Conservation (phyloP, 1,140 invertebrate species). For the Hermatobates lingyangjiaoensis region DNA sequence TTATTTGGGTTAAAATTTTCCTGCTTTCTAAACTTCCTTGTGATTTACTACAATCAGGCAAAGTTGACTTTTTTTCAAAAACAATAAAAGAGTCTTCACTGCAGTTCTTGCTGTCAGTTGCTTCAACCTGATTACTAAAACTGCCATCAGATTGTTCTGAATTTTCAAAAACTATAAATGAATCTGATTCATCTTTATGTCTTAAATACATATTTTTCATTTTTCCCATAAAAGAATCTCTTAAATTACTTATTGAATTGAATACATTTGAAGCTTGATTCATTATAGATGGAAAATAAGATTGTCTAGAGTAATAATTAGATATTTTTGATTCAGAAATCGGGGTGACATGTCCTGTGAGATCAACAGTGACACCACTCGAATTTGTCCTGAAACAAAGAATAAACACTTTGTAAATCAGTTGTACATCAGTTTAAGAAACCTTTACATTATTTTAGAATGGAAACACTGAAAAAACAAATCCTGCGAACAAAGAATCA, state of each 20-base stretch:
- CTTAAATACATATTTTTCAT: too few relatives aligned
- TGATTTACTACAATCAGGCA: too few relatives aligned
- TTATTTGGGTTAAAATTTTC: too few relatives aligned
- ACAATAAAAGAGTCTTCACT: background rate
- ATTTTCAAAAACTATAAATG: constrained; percentile 21
- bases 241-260: background rate
- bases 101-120: background rate
- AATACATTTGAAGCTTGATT: constrained; percentile 9
- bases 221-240: too few relatives aligned
- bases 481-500: too few relatives aligned
- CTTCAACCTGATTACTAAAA: background rate
- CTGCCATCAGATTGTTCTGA: constrained; percentile 10
- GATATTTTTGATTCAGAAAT: constrained; percentile 3
- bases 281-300: constrained; percentile 6
- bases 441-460: too few relatives aligned
- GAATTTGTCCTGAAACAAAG: too few relatives aligned
- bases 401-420: too few relatives aligned
- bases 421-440: too few relatives aligned
- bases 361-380: constrained; percentile 7
- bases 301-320: background rate
- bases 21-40: too few relatives aligned
- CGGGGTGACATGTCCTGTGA: constrained; percentile 13
- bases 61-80: background rate
- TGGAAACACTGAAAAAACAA: too few relatives aligned
- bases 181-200: constrained; percentile 9